Conservation (phyloP, 2,113 vertebrate species). For the Trematomus loennbergii region DNA sequence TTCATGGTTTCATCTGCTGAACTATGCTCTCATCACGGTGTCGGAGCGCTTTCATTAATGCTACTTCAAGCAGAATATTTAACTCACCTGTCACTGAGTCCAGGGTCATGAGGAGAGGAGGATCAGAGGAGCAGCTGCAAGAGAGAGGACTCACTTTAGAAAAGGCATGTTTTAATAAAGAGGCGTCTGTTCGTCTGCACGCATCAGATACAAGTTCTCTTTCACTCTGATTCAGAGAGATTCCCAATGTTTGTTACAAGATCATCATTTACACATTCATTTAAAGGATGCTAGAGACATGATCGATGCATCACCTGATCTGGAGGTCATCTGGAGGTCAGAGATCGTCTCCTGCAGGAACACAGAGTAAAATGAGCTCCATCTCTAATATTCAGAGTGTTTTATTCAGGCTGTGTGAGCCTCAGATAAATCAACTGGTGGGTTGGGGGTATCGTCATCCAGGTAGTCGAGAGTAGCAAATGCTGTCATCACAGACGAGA, state of each 20-base stretch:
- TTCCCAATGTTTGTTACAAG: slow-evolving; percentile 88
- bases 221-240: slow-evolving; percentile 93
- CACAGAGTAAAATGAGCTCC: background rate
- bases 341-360: background rate
- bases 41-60: fast-evolving
- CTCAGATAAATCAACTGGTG: slow-evolving; percentile 81
- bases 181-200: slow-evolving; percentile 43
- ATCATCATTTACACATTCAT: slow-evolving; percentile 87
- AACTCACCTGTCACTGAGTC: background rate
- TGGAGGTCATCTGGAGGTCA: fast-evolving
- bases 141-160: background rate
- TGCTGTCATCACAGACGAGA: slow-evolving; percentile 78
- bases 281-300: fast-evolving
- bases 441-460: slow-evolving; percentile 80
- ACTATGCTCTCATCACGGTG: slow-evolving; percentile 69
- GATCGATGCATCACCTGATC: background rate
- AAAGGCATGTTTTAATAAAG: fast-evolving
- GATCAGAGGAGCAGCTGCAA: slow-evolving; percentile 16
- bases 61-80: background rate
- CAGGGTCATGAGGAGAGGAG: background rate
- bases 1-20: slow-evolving; percentile 71
- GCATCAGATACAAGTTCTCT: slow-evolving; percentile 85
- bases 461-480: slow-evolving; percentile 87
- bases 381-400: too few relatives aligned
- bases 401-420: slow-evolving; percentile 29